These are phyloP conservation scores for Chymomyza procnemis DNA, from an alignment of 2,888 invertebrate genomes.

Conservation along the genomic window DNA sequence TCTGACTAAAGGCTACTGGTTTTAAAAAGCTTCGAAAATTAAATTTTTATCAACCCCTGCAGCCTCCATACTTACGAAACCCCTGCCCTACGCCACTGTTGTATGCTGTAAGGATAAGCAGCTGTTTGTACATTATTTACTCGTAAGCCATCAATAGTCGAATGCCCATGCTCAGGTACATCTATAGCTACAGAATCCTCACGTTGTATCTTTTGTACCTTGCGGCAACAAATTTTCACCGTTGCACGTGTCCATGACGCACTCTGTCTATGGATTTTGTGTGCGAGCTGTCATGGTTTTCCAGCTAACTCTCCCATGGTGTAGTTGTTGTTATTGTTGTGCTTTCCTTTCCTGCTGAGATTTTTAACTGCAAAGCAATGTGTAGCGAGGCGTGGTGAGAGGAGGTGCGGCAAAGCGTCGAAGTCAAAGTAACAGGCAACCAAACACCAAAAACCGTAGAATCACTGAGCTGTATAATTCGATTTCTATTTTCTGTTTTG, in stretches of 20 bases:
- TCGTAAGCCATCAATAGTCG: conserved; percentile 69
- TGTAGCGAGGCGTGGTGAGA: conserved; percentile 10
- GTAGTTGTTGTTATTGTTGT: conserved; percentile 23
- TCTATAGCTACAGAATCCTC: background rate
- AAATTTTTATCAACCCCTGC: too few species aligned
- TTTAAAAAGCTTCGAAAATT: too few species aligned
- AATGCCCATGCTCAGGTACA: background rate
- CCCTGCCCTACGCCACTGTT: background rate
- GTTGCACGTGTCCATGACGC: conserved; percentile 43
- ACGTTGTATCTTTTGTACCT: background rate
- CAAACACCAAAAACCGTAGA: conserved; percentile 73
- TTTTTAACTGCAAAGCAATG: conserved; percentile 64
- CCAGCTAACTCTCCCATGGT: conserved; percentile 33
- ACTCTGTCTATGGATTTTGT: conserved; percentile 28
- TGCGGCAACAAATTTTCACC: conserved; percentile 32
- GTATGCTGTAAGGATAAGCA: conserved; percentile 58
- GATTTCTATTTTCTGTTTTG: conserved; percentile 65
- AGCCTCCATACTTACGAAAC: too few species aligned
- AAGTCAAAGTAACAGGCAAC: conserved; percentile 54
- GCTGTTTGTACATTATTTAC: conserved; percentile 73
- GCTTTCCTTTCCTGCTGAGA: conserved; percentile 43
- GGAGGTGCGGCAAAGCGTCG: conserved; percentile 6
- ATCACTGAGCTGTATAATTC: conserved; percentile 76
- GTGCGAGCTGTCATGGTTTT: conserved; percentile 65
- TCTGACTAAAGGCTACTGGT: too few species aligned